Base-by-base conservation (phyloP, 2,113 vertebrate genomes). In the Labeo rohita region DNA sequence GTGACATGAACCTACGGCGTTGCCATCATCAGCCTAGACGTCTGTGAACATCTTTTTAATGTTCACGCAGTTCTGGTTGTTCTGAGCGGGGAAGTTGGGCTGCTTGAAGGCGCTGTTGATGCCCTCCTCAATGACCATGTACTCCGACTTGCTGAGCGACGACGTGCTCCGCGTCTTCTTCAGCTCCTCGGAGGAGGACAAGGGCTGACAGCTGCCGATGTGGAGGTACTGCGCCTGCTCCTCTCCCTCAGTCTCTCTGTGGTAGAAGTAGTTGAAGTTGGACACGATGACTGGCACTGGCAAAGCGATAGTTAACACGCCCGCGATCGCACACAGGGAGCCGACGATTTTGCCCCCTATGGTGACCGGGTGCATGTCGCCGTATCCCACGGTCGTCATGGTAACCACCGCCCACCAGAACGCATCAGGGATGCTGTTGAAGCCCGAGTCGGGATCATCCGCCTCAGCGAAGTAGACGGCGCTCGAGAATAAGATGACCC, bases 361-460 rank as follows among this genome's bases (percentile, higher is more conserved):
- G 39, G 98, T 99, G 89, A 98, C 96, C 0, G 98, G 98, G 86
- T 98, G 97, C 98, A 99, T 99, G 90, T 99, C 98, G 7, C 98
- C 98, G 0, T 99, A 99, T 52, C 98, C 98, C 54, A 99, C 98
- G 0, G 98, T 99, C 49, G 98, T 99, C 98, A 99, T 99, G 93
- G 98, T 99, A 21, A 99, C 98, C 88, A 99, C 98, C 0, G 98
- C 98, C 98, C 98, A 99, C 98, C 98, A 99, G 94, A 99, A 99
- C 5, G 98, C 98, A 18, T 99, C 98, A 0, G 98, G 98, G 89
- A 99, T 99, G 92, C 98, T 99, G 87, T 88, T 98, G 91, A 99
- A 99, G 8, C 97, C 95, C 0, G 98, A 99, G 3, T 96, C 95
- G 49, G 97, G 98, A 93, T 99, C 98, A 12, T 99, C 98, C 0